phyloP scores from a whole-genome alignment of 2,888 invertebrate species.

The Pocota personata region DNA sequence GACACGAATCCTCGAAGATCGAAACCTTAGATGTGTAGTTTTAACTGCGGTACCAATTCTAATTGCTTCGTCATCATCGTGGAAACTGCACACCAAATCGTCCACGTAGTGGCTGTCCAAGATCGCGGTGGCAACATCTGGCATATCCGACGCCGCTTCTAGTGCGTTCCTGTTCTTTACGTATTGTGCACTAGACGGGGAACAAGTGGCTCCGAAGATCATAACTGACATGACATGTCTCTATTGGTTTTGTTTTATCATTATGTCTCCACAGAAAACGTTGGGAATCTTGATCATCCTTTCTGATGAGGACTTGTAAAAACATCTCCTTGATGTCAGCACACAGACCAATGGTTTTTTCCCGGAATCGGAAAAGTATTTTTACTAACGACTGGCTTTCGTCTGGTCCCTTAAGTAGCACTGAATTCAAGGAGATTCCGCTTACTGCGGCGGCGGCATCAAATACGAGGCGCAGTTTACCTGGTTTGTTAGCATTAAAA shows the following conservation, averaged over 20 bases:
- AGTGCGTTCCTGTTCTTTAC: conserved; percentile 62
- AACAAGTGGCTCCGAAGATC: conserved; percentile 74
- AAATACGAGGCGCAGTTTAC: conserved; percentile 76
- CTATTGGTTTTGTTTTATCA: not conserved
- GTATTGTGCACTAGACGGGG: conserved; percentile 64
- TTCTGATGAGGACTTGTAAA: conserved; percentile 75
- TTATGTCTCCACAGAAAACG: conserved; percentile 75
- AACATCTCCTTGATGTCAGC: conserved; percentile 79
- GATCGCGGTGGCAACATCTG: conserved; percentile 47
- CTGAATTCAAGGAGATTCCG: conserved; percentile 75
- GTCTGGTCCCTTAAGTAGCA: conserved; percentile 76
- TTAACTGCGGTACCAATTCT: conserved; percentile 7
- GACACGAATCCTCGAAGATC: conserved; percentile 13
- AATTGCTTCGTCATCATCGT: conserved; percentile 21
- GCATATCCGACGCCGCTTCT: conserved; percentile 22
- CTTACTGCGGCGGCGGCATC: conserved; percentile 76
- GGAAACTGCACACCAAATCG: conserved; percentile 40
- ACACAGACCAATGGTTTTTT: conserved; percentile 73
- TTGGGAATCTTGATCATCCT: conserved; percentile 75
- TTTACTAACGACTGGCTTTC: conserved; percentile 74
- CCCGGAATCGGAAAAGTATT: conserved; percentile 76
- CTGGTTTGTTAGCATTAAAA: conserved; percentile 75
- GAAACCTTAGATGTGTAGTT: conserved; percentile 4
- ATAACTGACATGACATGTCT: conserved; percentile 69
- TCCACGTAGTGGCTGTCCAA: conserved; percentile 57